These are phyloP conservation scores for Sisor rabdophorus DNA, from an alignment of 2,113 vertebrate species.

Conservation along the genomic window DNA sequence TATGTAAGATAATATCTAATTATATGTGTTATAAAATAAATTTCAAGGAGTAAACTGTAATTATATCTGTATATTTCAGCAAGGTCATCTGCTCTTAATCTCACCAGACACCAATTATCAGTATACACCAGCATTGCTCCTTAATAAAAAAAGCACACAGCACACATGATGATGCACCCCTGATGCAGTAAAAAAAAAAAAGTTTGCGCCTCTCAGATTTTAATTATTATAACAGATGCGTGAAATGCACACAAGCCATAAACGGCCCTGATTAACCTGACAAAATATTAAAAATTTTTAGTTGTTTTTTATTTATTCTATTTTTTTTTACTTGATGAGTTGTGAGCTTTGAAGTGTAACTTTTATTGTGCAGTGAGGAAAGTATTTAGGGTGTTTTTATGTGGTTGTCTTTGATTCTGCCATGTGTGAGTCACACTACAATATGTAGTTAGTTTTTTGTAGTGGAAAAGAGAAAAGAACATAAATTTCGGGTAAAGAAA, in stretches of 20 bases:
- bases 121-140: not conserved
- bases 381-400: not conserved
- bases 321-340: not conserved
- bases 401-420: not conserved
- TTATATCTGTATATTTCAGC: constrained; percentile 2
- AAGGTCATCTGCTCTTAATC: constrained; percentile 22
- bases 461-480: not conserved
- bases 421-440: not conserved
- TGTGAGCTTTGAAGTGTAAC: not conserved
- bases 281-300: constrained; percentile 6
- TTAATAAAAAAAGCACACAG: constrained; percentile 20
- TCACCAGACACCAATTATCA: constrained; percentile 6
- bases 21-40: not conserved
- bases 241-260: constrained; percentile 5
- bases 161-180: not conserved
- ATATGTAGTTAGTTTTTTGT: not conserved
- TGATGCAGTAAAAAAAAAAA: constrained; percentile 5
- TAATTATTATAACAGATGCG: constrained; percentile 34
- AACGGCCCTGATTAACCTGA: constrained; percentile 22
- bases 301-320: not conserved
- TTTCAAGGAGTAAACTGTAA: constrained; percentile 7
- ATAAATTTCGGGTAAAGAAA: no score
- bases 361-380: not conserved
- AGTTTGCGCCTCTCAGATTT: not conserved
- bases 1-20: not conserved